These are phyloP conservation scores for Homarus gammarus DNA, from an alignment of 2,888 invertebrate genomes.

Conservation along the genomic window DNA sequence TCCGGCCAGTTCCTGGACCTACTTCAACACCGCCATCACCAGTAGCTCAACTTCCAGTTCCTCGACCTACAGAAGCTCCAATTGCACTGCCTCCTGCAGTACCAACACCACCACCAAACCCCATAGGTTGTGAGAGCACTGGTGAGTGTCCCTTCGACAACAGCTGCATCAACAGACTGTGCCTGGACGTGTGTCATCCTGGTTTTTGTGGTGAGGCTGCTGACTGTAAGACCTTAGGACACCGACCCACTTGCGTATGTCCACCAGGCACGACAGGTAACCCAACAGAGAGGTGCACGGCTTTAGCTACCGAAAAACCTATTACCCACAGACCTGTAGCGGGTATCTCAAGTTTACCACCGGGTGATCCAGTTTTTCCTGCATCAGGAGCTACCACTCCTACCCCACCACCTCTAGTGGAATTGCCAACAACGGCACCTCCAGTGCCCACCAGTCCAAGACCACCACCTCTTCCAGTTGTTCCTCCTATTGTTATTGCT, in stretches of 20 bases:
- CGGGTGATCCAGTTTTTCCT: conserved; percentile 81
- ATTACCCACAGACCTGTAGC: conserved; percentile 26
- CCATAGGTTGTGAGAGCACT: conserved; percentile 54
- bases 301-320: conserved; percentile 35
- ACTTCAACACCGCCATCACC: conserved; percentile 16
- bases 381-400: conserved; percentile 25
- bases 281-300: conserved; percentile 74
- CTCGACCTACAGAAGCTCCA: conserved; percentile 24
- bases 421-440: conserved; percentile 32
- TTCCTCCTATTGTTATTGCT: conserved; percentile 59
- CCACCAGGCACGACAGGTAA: conserved; percentile 77
- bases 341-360: not conserved
- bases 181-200: conserved; percentile 54
- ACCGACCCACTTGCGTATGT: conserved; percentile 86
- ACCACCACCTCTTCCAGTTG: conserved; percentile 28
- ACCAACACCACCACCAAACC: conserved; percentile 43
- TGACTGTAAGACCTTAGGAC: conserved; percentile 85
- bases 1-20: conserved; percentile 47
- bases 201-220: conserved; percentile 78
- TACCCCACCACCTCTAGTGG: conserved; percentile 20
- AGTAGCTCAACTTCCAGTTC: conserved; percentile 28
- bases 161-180: conserved; percentile 55
- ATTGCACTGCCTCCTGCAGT: conserved; percentile 18
- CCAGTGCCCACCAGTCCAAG: conserved; percentile 82
- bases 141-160: conserved; percentile 63